These are phyloP conservation scores for Plagodis pulveraria DNA, from an alignment of 2,888 invertebrate genomes.

Conservation along the genomic window DNA sequence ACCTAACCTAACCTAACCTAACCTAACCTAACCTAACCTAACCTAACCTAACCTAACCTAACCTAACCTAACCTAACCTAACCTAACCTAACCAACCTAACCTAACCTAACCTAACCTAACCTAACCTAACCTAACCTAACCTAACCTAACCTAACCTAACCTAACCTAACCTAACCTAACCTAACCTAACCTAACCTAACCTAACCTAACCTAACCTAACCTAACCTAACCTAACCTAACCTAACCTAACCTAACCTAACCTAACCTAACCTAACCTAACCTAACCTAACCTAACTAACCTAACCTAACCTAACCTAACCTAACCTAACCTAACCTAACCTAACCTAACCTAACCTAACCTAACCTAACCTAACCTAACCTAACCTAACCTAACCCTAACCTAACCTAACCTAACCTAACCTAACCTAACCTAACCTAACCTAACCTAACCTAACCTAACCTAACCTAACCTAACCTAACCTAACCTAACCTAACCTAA, in stretches of 20 bases:
- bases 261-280: conserved; percentile 23
- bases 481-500: conserved; percentile 37
- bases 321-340: conserved; percentile 38
- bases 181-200: conserved; percentile 34
- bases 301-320: conserved; percentile 33
- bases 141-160: conserved; percentile 23
- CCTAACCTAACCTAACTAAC: conserved; percentile 20
- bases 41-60: no score
- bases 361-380: conserved; percentile 28
- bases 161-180: conserved; percentile 30
- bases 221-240: conserved; percentile 33
- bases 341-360: conserved; percentile 37
- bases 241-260: conserved; percentile 23
- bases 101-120: conserved; percentile 24
- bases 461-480: conserved; percentile 25
- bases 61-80: conserved; percentile 33
- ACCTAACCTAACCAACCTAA: conserved; percentile 25
- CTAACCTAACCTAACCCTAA: conserved; percentile 26
- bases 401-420: conserved; percentile 21
- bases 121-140: conserved; percentile 18
- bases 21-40: conserved; percentile 37
- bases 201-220: conserved; percentile 37
- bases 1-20: no score
- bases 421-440: conserved; percentile 21
- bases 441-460: conserved; percentile 24